These are phyloP conservation scores for Pyrocephalus nanus DNA, from an alignment of 2,797 vertebrate species.

Conservation along the genomic window DNA sequence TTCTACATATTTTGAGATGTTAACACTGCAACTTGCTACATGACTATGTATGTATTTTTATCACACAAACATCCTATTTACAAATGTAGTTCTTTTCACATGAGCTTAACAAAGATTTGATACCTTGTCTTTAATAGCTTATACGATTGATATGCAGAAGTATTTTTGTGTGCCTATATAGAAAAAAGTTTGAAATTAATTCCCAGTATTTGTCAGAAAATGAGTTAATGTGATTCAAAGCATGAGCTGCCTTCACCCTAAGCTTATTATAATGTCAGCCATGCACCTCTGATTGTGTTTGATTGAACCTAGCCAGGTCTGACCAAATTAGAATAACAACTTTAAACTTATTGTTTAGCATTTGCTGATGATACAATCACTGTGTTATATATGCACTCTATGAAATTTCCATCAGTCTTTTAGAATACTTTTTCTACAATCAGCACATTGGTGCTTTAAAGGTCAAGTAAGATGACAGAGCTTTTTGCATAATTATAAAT, in stretches of 20 bases:
- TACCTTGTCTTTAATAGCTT: not conserved
- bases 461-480: conserved; percentile 55
- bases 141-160: not conserved
- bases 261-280: conserved; percentile 53
- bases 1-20: not conserved
- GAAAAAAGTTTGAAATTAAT: conserved; percentile 23
- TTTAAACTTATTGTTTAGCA: conserved; percentile 62
- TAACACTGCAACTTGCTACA: not conserved
- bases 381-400: not conserved
- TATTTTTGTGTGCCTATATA: not conserved
- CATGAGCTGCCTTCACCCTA: conserved; percentile 29
- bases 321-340: conserved; percentile 56
- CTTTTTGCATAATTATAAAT: conserved; percentile 63
- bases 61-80: not conserved
- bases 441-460: conserved; percentile 58
- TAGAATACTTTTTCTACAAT: conserved; percentile 61
- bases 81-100: not conserved
- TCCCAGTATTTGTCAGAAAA: conserved; percentile 7
- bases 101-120: not conserved
- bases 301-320: conserved; percentile 55
- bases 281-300: conserved; percentile 42
- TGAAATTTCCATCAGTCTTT: conserved; percentile 64
- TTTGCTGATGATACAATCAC: conserved; percentile 61
- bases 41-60: not conserved
- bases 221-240: conserved; percentile 37